These are phyloP conservation scores for Aurelia coerulea DNA, from an alignment of 30 jellyfish, hydroid and myxozoan species.

Conservation along the genomic window DNA sequence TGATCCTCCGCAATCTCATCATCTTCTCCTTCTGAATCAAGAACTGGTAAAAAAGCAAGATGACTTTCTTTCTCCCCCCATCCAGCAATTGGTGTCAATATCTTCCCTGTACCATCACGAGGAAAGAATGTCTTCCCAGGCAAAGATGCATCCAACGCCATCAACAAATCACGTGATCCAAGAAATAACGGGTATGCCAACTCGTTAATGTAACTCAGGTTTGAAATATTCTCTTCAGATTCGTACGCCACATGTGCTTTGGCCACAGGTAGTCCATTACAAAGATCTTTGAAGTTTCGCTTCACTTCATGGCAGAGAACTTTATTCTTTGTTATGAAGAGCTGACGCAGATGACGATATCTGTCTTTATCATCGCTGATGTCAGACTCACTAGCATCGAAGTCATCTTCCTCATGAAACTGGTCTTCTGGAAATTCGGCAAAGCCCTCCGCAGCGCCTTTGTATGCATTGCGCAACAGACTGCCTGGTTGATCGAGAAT, in stretches of 20 bases:
- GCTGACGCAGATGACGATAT: slow-evolving; percentile 84
- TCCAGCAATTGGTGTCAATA: slow-evolving; percentile 69
- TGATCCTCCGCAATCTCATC: slow-evolving; percentile 46
- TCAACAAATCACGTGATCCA: slow-evolving; percentile 76
- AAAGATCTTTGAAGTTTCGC: slow-evolving; percentile 71
- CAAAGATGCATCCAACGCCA: slow-evolving; percentile 76
- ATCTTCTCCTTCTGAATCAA: slow-evolving; percentile 65
- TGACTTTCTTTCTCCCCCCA: slow-evolving; percentile 84
- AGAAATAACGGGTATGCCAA: slow-evolving; percentile 75
- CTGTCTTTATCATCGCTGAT: slow-evolving; percentile 16
- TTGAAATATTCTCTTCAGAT: slow-evolving; percentile 1
- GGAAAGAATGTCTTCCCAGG: slow-evolving; percentile 78
- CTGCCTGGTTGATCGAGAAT: not conserved
- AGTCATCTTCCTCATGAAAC: slow-evolving; percentile 21
- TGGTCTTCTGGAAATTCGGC: not conserved
- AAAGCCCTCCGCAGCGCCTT: not conserved
- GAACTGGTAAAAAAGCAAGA: slow-evolving; percentile 57
- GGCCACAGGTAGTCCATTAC: slow-evolving; percentile 60
- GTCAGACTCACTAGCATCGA: not conserved
- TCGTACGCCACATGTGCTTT: slow-evolving; percentile 2
- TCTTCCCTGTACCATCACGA: slow-evolving; percentile 67
- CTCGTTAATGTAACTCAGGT: slow-evolving; percentile 15
- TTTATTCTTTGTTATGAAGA: slow-evolving; percentile 83
- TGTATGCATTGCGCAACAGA: not conserved
- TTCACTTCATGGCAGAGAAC: slow-evolving; percentile 80